phyloP scores from a whole-genome alignment of 2,797 vertebrate genomes.

The Hoplostethus mediterraneus region DNA sequence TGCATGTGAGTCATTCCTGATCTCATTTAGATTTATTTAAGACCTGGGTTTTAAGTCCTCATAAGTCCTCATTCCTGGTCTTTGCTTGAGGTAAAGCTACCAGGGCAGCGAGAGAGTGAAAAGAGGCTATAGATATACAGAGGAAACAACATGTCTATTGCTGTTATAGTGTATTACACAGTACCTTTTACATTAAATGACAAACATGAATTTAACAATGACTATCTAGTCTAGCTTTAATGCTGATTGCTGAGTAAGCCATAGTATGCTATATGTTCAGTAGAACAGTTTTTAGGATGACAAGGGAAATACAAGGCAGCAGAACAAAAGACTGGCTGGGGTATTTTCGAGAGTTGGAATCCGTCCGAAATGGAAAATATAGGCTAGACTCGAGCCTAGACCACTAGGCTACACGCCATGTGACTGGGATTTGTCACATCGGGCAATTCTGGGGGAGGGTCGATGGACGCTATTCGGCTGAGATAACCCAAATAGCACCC shows the following conservation, averaged over 20 bases:
- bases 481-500: background rate
- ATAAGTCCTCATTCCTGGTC: background rate
- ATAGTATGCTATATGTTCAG: conserved; percentile 6
- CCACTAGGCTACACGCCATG: conserved; percentile 47
- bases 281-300: conserved; percentile 3
- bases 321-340: conserved; percentile 33
- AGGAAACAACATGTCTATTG: background rate
- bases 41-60: background rate
- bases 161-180: background rate
- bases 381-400: conserved; percentile 22
- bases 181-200: background rate
- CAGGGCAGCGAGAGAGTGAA: background rate
- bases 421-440: conserved; percentile 68
- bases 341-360: conserved; percentile 47
- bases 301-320: conserved; percentile 11
- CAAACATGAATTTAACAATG: background rate
- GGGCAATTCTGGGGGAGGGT: conserved; percentile 48
- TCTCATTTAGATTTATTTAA: conserved; percentile 50
- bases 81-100: background rate
- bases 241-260: background rate
- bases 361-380: conserved; percentile 42
- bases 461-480: conserved; percentile 11
- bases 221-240: background rate
- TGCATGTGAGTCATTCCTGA: conserved; percentile 45
- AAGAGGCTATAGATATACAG: background rate